phyloP scores from a whole-genome alignment of 2,888 invertebrate genomes.

The Empis stercorea region DNA sequence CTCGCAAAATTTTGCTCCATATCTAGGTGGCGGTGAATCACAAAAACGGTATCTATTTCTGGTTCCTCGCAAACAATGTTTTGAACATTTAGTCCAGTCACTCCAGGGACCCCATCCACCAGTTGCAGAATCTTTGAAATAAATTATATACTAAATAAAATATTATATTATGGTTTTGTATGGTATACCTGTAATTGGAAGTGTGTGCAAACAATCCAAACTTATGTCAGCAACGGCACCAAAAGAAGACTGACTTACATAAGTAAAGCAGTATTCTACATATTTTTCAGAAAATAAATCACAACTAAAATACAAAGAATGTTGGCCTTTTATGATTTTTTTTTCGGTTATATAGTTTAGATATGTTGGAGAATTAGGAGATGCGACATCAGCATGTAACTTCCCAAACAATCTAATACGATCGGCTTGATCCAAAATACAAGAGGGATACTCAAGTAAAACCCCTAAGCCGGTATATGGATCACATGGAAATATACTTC shows the following conservation, averaged over 20 bases:
- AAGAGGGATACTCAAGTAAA: slow-evolving; percentile 72
- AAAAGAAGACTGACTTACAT: slow-evolving; percentile 72
- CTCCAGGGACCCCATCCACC: slow-evolving; percentile 73
- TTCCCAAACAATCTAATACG: slow-evolving; percentile 68
- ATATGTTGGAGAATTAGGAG: slow-evolving; percentile 50
- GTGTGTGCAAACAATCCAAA: slow-evolving; percentile 72
- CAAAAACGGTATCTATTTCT: slow-evolving; percentile 76
- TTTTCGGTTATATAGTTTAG: slow-evolving; percentile 52
- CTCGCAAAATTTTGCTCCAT: slow-evolving; percentile 81
- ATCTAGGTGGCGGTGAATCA: slow-evolving; percentile 74
- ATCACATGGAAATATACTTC: slow-evolving; percentile 73
- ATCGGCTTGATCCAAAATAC: slow-evolving; percentile 63
- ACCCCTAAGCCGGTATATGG: slow-evolving; percentile 59
- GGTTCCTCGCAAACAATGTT: slow-evolving; percentile 62
- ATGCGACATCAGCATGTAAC: slow-evolving; percentile 54
- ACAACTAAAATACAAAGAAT: slow-evolving; percentile 65
- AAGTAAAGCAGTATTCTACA: slow-evolving; percentile 79
- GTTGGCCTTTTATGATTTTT: slow-evolving; percentile 54
- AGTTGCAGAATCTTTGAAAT: slow-evolving; percentile 54
- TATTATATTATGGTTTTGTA: not conserved
- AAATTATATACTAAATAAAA: not conserved
- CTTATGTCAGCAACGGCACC: slow-evolving; percentile 75
- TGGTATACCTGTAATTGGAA: slow-evolving; percentile 60
- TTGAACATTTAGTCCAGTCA: slow-evolving; percentile 73
- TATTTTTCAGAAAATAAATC: slow-evolving; percentile 70